These are phyloP conservation scores for Melolontha melolontha DNA, from an alignment of 2,888 invertebrate genomes.

Conservation along the genomic window DNA sequence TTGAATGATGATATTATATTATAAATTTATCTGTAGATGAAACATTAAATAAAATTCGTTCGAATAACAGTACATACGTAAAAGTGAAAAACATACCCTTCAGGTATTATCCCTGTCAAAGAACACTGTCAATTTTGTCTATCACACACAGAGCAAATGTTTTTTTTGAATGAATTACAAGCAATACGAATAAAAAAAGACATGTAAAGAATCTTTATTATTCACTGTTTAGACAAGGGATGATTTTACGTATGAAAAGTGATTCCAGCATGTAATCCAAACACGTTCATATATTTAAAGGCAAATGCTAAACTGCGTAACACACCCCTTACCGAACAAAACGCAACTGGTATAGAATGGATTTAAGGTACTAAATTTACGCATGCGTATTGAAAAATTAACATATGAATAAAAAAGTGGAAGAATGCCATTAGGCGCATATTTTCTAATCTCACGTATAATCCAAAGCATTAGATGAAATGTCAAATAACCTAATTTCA, in stretches of 20 bases:
- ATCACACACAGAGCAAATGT: slow-evolving; percentile 26
- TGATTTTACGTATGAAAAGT: slow-evolving; percentile 17
- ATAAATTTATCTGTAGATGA: background rate
- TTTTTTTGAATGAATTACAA: slow-evolving; percentile 9
- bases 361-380: slow-evolving; percentile 38
- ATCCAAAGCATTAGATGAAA: slow-evolving; percentile 11
- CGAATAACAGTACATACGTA: slow-evolving; percentile 2
- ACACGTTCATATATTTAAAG: slow-evolving; percentile 34
- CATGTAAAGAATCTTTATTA: slow-evolving; percentile 3
- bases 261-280: slow-evolving; percentile 30
- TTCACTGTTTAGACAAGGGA: slow-evolving; percentile 18
- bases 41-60: background rate
- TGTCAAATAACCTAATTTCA: slow-evolving; percentile 20
- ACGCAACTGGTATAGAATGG: slow-evolving; percentile 40
- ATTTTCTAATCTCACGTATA: slow-evolving; percentile 29
- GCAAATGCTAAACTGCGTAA: slow-evolving; percentile 30
- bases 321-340: slow-evolving; percentile 39
- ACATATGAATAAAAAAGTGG: slow-evolving; percentile 33
- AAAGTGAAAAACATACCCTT: slow-evolving; percentile 30
- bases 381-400: slow-evolving; percentile 41
- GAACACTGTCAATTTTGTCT: slow-evolving; percentile 30
- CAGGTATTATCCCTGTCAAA: slow-evolving; percentile 25
- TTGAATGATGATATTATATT: background rate
- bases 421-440: slow-evolving; percentile 30
- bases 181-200: slow-evolving; percentile 2